Conservation (phyloP, 2,113 vertebrate genomes). For the Aspiorhynchus laticeps region DNA sequence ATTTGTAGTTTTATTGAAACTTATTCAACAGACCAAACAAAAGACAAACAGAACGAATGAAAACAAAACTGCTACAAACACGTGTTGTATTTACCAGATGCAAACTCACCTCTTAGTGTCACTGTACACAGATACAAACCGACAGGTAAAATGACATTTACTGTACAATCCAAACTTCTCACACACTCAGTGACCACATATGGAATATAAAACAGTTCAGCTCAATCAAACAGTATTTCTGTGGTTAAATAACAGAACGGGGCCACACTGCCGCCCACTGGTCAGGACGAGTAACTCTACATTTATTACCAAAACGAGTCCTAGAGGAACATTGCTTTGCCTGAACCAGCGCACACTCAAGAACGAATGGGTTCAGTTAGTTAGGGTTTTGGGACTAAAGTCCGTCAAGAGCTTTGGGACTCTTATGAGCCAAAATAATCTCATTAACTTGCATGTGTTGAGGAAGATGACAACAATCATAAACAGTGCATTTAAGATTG, state of each 20-base stretch:
- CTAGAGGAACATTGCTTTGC: background rate
- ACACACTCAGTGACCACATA: background rate
- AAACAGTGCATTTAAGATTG: background rate
- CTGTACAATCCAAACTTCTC: conserved; percentile 47
- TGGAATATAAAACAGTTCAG: conserved; percentile 5
- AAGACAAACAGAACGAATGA: conserved; percentile 10
- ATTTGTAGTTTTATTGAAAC: conserved; percentile 51
- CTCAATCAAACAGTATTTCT: background rate
- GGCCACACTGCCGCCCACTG: conserved; percentile 22
- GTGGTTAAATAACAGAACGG: conserved; percentile 23
- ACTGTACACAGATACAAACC: conserved; percentile 16
- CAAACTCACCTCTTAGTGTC: conserved; percentile 33
- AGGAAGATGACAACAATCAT: background rate
- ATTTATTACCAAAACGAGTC: background rate
- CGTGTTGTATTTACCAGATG: background rate
- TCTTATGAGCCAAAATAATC: background rate
- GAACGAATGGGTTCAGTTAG: background rate
- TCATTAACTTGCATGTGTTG: background rate
- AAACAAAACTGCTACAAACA: conserved; percentile 10
- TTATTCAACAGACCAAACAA: conserved; percentile 28
- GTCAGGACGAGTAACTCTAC: conserved; percentile 17
- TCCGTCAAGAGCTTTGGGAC: background rate
- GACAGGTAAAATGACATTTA: conserved; percentile 15
- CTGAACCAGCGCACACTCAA: background rate
- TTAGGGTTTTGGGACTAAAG: background rate